A percentile compares a stretch with the other conserved stretches of the same genome.
Evolutionary conservation across 2,797 vertebrate species (phyloP).

Genomic region (Acrossocheilus wenchowensis): DNA sequence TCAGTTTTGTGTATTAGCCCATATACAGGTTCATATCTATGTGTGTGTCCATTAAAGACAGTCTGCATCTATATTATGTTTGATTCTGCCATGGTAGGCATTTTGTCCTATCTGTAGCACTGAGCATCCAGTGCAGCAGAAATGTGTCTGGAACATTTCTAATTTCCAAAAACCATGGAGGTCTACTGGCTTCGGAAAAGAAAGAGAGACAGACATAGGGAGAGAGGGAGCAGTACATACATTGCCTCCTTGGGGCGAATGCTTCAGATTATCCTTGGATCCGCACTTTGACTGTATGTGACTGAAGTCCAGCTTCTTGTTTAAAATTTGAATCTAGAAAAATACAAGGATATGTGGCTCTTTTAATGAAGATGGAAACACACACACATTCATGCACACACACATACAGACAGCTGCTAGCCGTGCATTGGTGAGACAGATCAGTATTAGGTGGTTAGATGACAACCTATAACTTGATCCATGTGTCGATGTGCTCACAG

Average conservation of each 20-base stretch:
- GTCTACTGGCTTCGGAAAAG: conserved; percentile 22
- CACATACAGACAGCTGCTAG: conserved; percentile 25
- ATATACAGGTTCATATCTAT: not conserved
- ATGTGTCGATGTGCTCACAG: not conserved
- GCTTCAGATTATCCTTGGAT: conserved; percentile 79
- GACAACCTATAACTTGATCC: conserved; percentile 13
- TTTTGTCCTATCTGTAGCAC: not conserved
- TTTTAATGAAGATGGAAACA: conserved; percentile 55
- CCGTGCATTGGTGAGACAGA: conserved; percentile 27
- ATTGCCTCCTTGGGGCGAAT: conserved; percentile 69
- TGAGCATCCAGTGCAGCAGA: conserved; percentile 2
- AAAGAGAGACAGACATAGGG: conserved; percentile 33
- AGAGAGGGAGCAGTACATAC: conserved; percentile 71
- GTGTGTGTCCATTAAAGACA: not conserved
- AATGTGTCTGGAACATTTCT: not conserved
- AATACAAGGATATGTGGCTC: conserved; percentile 69
- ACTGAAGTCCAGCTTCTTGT: conserved; percentile 78
- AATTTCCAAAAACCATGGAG: conserved; percentile 3
- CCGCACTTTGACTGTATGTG: conserved; percentile 73
- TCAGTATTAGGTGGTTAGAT: not conserved
- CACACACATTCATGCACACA: conserved; percentile 15
- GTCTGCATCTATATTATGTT: not conserved
- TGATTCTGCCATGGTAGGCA: not conserved
- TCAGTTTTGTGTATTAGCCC: conserved; percentile 37
- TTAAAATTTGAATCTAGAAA: conserved; percentile 80